Percentiles rank a stretch among this genome's conserved stretches.
Conservation (phyloP, 2,113 vertebrate species). For the Apodemus speciosus region DNA sequence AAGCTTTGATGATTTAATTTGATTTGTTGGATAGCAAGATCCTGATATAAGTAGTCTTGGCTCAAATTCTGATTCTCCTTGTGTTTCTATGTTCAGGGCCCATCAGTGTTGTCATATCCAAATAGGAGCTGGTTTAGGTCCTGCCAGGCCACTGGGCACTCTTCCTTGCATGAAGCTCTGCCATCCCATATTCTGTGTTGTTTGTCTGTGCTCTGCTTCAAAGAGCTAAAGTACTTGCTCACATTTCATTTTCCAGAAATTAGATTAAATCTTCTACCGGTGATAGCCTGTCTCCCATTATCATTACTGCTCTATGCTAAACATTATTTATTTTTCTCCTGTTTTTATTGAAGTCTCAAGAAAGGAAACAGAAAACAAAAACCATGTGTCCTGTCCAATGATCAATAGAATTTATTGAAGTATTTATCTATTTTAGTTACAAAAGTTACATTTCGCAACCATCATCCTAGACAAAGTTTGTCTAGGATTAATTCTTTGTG, state of each 20-base stretch:
- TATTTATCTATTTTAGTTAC: background rate
- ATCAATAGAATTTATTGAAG: background rate
- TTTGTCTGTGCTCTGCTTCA: background rate
- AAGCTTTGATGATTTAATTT: background rate
- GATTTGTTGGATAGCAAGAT: background rate
- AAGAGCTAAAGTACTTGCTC: background rate
- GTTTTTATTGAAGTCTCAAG: background rate
- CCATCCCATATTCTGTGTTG: background rate
- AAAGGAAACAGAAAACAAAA: background rate
- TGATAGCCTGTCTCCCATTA: background rate
- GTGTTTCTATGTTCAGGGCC: background rate
- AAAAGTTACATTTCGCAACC: background rate
- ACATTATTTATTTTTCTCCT: background rate
- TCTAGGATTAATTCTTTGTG: background rate
- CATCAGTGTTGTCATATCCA: background rate
- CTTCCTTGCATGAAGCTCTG: background rate
- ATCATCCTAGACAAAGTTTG: background rate
- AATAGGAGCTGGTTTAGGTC: background rate
- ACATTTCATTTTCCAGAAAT: background rate
- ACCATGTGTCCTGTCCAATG: background rate
- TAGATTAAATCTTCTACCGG: background rate
- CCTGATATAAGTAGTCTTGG: background rate
- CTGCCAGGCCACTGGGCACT: background rate
- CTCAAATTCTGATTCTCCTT: background rate
- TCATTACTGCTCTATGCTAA: background rate